A percentile compares a stretch with the other conserved stretches of the same genome.
Conservation (phyloP, 2,113 vertebrate species). For the Cathartes aura region DNA sequence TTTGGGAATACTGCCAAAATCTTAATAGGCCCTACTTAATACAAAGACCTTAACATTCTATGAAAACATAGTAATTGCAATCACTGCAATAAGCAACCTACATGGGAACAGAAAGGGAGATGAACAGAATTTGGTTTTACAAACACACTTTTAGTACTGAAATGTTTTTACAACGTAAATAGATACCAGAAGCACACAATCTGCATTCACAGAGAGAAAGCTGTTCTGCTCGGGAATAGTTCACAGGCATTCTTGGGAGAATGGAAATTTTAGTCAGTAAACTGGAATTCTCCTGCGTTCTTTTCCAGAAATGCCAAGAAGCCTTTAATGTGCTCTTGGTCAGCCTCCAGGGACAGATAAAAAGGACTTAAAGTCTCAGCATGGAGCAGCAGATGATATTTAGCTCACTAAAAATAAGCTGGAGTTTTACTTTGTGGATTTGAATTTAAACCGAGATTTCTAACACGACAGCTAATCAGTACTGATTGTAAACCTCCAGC, state of each 20-base stretch:
- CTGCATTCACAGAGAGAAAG: slow-evolving; percentile 9
- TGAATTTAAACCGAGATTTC: neutral
- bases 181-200: slow-evolving; percentile 10
- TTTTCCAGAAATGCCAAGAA: slow-evolving; percentile 14
- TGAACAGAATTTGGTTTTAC: neutral
- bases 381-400: neutral
- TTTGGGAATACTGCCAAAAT: slow-evolving; percentile 59
- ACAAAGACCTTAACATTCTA: slow-evolving; percentile 31
- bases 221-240: neutral
- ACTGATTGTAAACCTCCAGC: neutral
- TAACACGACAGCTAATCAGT: neutral
- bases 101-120: neutral
- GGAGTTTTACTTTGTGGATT: neutral
- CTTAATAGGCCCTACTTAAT: slow-evolving; percentile 29
- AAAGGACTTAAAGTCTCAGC: neutral
- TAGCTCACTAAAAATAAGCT: neutral
- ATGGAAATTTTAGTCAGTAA: neutral
- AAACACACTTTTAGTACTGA: neutral
- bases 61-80: neutral
- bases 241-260: neutral
- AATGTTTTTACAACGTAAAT: slow-evolving; percentile 12
- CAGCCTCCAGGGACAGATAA: neutral
- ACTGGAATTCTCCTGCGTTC: neutral
- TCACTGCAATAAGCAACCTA: neutral
- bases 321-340: neutral